A percentile compares a stretch with the other conserved stretches of the same genome.
Conservation (phyloP, 2,113 vertebrate species). For the Salvelinus alpinus region DNA sequence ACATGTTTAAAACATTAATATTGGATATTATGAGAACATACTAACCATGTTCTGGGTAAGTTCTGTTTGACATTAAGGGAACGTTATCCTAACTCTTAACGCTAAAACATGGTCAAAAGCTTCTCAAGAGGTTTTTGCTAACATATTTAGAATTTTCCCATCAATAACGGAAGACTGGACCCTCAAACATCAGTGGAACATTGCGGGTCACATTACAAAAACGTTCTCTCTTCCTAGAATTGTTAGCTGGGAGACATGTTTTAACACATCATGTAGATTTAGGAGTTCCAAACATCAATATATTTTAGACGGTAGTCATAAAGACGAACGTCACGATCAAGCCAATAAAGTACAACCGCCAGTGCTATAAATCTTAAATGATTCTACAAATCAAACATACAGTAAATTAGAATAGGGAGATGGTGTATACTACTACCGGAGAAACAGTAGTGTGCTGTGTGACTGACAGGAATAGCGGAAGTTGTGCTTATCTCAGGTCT, state of each 20-base stretch:
- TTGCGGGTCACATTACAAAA: too few species aligned
- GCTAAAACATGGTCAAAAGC: too few species aligned
- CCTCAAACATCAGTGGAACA: too few species aligned
- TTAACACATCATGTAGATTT: conserved; percentile 19
- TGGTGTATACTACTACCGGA: neutral
- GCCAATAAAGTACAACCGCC: neutral
- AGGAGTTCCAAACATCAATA: conserved; percentile 33
- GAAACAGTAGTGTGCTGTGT: neutral
- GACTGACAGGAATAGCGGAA: neutral
- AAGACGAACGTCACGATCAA: conserved; percentile 25
- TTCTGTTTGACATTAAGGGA: too few species aligned
- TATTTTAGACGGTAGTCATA: conserved; percentile 44
- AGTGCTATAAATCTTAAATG: neutral
- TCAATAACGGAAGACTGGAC: too few species aligned
- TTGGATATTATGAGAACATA: too few species aligned
- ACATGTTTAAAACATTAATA: too few species aligned
- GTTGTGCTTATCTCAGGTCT: conserved; percentile 48
- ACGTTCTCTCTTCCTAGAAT: too few species aligned
- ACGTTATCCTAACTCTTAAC: too few species aligned
- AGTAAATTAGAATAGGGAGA: neutral
- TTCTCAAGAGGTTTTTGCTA: too few species aligned
- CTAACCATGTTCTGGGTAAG: too few species aligned
- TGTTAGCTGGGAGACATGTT: conserved; percentile 36
- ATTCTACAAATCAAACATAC: neutral
- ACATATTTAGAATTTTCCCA: too few species aligned